These are phyloP conservation scores for Hemistola chrysoprasaria DNA, from an alignment of 2,888 invertebrate genomes.

Conservation along the genomic window DNA sequence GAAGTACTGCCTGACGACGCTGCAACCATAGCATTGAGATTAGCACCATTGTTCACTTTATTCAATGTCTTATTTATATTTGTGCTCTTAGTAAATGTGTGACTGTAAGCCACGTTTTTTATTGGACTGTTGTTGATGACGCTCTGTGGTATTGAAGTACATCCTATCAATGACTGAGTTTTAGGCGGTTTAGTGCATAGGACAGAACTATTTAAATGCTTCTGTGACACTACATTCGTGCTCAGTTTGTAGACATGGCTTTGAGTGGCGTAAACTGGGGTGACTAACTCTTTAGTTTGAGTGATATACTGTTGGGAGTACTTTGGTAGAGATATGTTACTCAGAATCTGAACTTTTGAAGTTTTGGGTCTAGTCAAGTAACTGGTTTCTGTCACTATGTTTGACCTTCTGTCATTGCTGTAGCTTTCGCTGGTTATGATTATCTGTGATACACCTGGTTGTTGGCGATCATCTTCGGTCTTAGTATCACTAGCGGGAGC, in stretches of 20 bases:
- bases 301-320: conserved; percentile 66
- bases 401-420: conserved; percentile 65
- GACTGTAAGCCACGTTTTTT: conserved; percentile 71
- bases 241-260: conserved; percentile 73
- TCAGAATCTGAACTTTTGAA: conserved; percentile 77
- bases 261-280: conserved; percentile 65
- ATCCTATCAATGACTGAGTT: conserved; percentile 68
- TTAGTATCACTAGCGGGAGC: conserved; percentile 57
- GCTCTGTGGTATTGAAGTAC: conserved; percentile 58
- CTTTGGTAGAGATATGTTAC: conserved; percentile 75
- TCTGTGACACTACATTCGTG: conserved; percentile 61
- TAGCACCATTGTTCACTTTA: conserved; percentile 77
- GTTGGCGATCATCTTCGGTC: conserved; percentile 61
- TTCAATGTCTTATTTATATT: conserved; percentile 65
- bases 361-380: conserved; percentile 63
- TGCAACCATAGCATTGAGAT: conserved; percentile 70
- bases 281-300: conserved; percentile 61
- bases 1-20: conserved; percentile 67
- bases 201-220: conserved; percentile 67
- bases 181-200: conserved; percentile 67
- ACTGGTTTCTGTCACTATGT: conserved; percentile 68
- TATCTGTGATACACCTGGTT: conserved; percentile 69
- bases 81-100: conserved; percentile 68
- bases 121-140: conserved; percentile 65
- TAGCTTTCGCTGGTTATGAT: conserved; percentile 76